These are phyloP conservation scores for Salarias fasciatus DNA, from an alignment of 2,797 vertebrate genomes.

Conservation along the genomic window DNA sequence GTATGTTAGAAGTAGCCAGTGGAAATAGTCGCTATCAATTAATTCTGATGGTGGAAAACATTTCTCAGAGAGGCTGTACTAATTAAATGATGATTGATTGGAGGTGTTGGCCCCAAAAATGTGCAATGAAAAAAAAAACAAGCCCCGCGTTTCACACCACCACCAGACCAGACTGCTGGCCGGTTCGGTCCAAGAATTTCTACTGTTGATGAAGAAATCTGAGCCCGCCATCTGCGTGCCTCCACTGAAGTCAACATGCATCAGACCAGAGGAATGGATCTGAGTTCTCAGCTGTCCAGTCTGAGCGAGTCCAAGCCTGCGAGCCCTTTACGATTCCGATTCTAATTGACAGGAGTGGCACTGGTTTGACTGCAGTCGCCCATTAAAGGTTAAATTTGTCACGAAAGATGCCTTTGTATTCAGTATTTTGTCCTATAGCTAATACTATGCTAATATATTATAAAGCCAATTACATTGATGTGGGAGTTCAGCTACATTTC, in stretches of 20 bases:
- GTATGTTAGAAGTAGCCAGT: not conserved
- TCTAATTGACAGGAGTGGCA: not conserved
- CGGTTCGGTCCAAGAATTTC: not conserved
- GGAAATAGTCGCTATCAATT: not conserved
- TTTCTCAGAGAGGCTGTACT: not conserved
- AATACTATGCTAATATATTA: no score
- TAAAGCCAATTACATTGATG: no score
- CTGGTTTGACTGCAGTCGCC: not conserved
- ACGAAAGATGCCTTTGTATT: no score
- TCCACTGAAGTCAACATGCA: constrained; percentile 5
- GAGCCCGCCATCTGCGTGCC: not conserved
- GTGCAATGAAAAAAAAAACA: not conserved
- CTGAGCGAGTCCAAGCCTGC: not conserved
- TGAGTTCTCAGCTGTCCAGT: not conserved
- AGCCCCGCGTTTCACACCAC: not conserved
- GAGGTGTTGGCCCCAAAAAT: not conserved
- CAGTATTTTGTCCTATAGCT: no score
- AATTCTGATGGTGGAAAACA: not conserved
- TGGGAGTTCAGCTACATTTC: no score
- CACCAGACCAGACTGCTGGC: not conserved
- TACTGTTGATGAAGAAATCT: not conserved
- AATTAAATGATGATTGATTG: not conserved
- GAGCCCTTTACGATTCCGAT: not conserved
- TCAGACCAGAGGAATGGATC: not conserved
- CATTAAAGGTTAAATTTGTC: not conserved